Conservation (phyloP, 2,888 invertebrate species). For the Drosophila stalkeri region DNA sequence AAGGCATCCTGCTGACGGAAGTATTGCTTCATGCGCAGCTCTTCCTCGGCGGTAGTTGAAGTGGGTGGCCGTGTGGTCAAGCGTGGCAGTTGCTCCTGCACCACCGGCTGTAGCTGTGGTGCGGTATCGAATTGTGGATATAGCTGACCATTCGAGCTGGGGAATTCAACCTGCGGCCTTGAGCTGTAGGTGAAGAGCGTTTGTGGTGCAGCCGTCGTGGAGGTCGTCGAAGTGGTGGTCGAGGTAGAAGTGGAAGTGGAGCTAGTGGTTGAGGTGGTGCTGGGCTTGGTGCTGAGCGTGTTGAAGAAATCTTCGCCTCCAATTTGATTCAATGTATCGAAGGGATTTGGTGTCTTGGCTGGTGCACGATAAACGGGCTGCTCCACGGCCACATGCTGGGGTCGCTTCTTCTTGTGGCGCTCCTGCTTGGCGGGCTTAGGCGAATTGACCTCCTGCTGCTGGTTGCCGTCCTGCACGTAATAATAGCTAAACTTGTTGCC, state of each 20-base stretch:
- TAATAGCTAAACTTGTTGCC: constrained; percentile 83
- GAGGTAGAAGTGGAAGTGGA: constrained; percentile 85
- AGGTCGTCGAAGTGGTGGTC: constrained; percentile 83
- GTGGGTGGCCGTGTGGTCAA: constrained; percentile 76
- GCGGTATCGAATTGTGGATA: constrained; percentile 73
- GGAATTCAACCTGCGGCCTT: constrained; percentile 80
- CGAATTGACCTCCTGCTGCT: constrained; percentile 75
- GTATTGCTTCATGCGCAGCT: constrained; percentile 84
- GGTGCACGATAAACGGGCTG: constrained; percentile 72
- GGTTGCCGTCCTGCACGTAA: constrained; percentile 80
- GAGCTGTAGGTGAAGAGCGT: constrained; percentile 79
- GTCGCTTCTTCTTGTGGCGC: constrained; percentile 82
- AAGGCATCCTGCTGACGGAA: constrained; percentile 84
- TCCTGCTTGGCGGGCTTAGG: constrained; percentile 82
- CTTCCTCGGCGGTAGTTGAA: constrained; percentile 74
- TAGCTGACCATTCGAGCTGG: constrained; percentile 79
- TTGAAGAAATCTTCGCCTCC: constrained; percentile 83
- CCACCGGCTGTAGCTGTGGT: constrained; percentile 40
- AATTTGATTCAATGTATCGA: constrained; percentile 83
- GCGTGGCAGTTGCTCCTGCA: constrained; percentile 64
- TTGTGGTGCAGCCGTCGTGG: constrained; percentile 78
- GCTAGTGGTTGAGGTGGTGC: constrained; percentile 74
- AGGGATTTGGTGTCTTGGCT: constrained; percentile 73
- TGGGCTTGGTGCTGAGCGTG: constrained; percentile 55
- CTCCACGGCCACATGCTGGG: constrained; percentile 73